phyloP scores from a whole-genome alignment of 2,113 vertebrate genomes.

The Pomatostomus ruficeps region DNA sequence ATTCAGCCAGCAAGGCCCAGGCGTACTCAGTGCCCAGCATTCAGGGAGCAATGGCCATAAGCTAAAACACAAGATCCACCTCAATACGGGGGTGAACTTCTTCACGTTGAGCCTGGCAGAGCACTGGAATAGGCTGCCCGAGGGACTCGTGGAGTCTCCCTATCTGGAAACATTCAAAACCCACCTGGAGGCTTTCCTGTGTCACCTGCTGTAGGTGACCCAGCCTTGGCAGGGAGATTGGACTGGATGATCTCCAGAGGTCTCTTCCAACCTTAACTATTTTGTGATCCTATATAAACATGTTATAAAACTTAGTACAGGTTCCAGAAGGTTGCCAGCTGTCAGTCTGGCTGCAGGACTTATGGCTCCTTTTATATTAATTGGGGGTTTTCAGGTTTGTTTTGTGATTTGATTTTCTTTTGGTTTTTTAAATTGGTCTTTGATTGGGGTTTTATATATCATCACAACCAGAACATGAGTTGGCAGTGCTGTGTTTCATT shows the following conservation, averaged over 20 bases:
- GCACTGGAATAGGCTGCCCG: background rate
- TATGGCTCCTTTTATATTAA: background rate
- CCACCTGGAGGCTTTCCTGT: background rate
- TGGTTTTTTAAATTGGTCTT: accelerated
- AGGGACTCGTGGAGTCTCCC: background rate
- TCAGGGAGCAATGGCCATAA: background rate
- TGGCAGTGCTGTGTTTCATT: background rate
- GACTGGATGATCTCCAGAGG: no score
- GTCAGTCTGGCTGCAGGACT: no score
- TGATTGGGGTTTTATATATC: background rate
- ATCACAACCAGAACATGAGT: background rate
- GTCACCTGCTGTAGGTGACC: background rate
- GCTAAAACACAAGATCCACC: background rate
- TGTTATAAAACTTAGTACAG: accelerated
- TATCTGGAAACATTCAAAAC: background rate
- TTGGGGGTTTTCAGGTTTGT: background rate
- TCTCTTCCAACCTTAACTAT: background rate
- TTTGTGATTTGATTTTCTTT: background rate
- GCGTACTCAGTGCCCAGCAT: no score
- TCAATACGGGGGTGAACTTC: background rate
- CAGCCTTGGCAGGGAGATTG: background rate
- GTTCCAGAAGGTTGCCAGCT: background rate
- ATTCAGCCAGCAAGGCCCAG: accelerated
- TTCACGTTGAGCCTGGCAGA: background rate
- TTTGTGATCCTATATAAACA: background rate